Evolutionary conservation across 1,140 invertebrate species (phyloP), one percentile per base, ranked within the genome.

Genomic region (Diuraphis noxia): DNA sequence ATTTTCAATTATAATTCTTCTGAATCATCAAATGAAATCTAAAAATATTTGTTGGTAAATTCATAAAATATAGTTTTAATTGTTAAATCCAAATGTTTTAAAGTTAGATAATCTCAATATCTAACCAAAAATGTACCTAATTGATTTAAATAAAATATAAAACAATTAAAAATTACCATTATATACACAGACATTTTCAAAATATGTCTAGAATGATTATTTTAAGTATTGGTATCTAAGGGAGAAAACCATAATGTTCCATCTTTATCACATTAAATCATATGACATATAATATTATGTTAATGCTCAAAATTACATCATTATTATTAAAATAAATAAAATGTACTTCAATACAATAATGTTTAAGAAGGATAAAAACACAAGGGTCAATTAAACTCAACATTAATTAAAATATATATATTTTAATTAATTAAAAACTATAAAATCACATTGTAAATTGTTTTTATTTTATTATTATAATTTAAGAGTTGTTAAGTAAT

Each of bases 341-440:
- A 38, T 52, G 25, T 86, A 49, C 36, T 13, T 43, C 46, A 17
- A 84, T 25, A 52, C 36, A 9, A 72, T 72, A 72, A 17, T 72
- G 4, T 72, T 72, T 72, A 72, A 72, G 30, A 72, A 72, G 30
- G n/a, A 72, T 72, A 52, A 34, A 13, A 52, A 86, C 34, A 86
- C 84, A 86, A 86, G 43, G 21, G 85, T 86, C 85, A 86, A 86
- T 86, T 86, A 86, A 86, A 85, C 84, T 86, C 36, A 43, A 85
- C 40, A 46, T 85, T 46, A 85, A 85, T 46, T 43, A 85, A 85
- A 85, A 19, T 46, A 43, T 43, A 84, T 30, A 36, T 23, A 49
- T 36, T 63, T 63, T 86, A 86, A 86, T 49, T 21, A 36, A 86
- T 23, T 34, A 46, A 49, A 25, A 19, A 36, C 36, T 52, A 49